Evolutionary conservation across 2,888 invertebrate species (phyloP).

Genomic region (Eretmocerus hayati): DNA sequence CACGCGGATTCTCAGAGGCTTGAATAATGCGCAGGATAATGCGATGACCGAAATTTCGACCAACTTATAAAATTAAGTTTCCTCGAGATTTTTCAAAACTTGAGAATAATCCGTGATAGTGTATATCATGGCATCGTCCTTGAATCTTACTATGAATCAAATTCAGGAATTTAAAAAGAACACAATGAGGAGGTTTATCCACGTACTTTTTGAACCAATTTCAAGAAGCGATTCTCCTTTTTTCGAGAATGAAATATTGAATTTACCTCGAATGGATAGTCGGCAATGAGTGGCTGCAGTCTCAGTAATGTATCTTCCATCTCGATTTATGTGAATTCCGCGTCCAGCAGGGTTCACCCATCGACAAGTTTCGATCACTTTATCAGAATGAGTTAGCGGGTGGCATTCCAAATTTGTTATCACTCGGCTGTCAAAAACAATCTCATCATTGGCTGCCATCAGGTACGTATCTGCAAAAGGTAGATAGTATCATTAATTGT

Average conservation of each 20-base stretch:
- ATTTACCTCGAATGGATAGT: slow-evolving; percentile 30
- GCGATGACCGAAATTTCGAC: too few species aligned
- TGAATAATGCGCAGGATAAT: too few species aligned
- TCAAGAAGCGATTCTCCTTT: too few species aligned
- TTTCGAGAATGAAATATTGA: not conserved
- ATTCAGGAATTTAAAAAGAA: too few species aligned
- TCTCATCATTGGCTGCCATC: slow-evolving; percentile 23
- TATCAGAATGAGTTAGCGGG: slow-evolving; percentile 29
- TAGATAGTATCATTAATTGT: not conserved
- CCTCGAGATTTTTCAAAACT: too few species aligned
- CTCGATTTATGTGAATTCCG: slow-evolving; percentile 28
- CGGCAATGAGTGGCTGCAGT: slow-evolving; percentile 26
- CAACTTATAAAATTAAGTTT: too few species aligned
- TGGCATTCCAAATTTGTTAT: slow-evolving; percentile 26
- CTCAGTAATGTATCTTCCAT: slow-evolving; percentile 25
- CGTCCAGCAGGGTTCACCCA: slow-evolving; percentile 38
- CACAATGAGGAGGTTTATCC: too few species aligned
- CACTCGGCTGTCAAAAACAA: slow-evolving; percentile 10
- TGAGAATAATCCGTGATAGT: too few species aligned
- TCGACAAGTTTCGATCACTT: slow-evolving; percentile 35
- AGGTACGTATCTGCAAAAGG: slow-evolving; percentile 27
- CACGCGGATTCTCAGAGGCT: too few species aligned
- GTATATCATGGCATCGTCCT: too few species aligned
- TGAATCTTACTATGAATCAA: too few species aligned
- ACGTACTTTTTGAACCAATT: too few species aligned